A percentile compares a stretch with the other conserved stretches of the same genome.
Conservation (phyloP, 2,888 invertebrate genomes). For the Apomyelois bistriatella region DNA sequence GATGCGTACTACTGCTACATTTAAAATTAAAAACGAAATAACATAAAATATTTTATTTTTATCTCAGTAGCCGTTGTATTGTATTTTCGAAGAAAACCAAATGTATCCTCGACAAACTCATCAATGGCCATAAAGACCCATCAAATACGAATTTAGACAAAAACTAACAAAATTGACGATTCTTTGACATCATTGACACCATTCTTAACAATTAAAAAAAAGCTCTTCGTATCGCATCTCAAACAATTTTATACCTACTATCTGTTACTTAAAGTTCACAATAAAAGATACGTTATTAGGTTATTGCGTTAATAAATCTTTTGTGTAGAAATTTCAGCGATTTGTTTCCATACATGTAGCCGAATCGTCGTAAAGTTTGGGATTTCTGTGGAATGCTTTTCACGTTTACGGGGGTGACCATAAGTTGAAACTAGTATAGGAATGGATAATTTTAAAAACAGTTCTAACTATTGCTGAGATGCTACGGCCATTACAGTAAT, state of each 20-base stretch:
- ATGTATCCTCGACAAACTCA: slow-evolving; percentile 39
- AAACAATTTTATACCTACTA: slow-evolving; percentile 18
- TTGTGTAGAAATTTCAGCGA: slow-evolving; percentile 28
- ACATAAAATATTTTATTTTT: too few relatives aligned
- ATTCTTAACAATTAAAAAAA: slow-evolving; percentile 29
- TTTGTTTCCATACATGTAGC: slow-evolving; percentile 31
- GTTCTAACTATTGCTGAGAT: too few relatives aligned
- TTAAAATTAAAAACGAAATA: too few relatives aligned
- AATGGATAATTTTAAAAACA: too few relatives aligned
- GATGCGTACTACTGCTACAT: too few relatives aligned
- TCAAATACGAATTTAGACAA: slow-evolving; percentile 46
- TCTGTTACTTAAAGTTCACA: not conserved
- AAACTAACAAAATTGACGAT: slow-evolving; percentile 36
- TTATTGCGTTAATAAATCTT: slow-evolving; percentile 14
- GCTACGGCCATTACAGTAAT: too few relatives aligned
- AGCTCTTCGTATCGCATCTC: not conserved
- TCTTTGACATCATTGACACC: slow-evolving; percentile 34
- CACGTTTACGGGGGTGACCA: slow-evolving; percentile 27
- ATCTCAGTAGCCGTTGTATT: too few relatives aligned
- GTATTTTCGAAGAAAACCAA: too few relatives aligned
- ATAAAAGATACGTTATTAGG: not conserved
- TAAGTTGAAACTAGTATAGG: too few relatives aligned
- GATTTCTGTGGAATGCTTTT: slow-evolving; percentile 35
- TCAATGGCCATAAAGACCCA: slow-evolving; percentile 44
- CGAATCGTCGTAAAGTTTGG: slow-evolving; percentile 34